phyloP scores from a whole-genome alignment of 2,888 invertebrate genomes.

The Nemurella pictetii region DNA sequence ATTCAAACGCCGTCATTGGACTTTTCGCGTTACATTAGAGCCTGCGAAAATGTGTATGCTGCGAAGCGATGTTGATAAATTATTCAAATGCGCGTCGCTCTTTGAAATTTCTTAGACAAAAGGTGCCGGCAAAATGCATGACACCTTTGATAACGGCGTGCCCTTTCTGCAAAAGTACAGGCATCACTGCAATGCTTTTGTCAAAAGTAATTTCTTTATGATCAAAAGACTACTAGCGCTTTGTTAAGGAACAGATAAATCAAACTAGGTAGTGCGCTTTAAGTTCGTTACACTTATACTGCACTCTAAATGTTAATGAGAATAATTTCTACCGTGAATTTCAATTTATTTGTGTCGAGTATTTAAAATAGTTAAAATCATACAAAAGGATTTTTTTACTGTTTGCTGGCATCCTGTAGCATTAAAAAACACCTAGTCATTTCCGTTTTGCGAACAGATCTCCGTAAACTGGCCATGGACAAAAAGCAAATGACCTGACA shows the following conservation, averaged over 20 bases:
- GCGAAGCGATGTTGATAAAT: not conserved
- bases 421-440: not conserved
- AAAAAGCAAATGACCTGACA: not conserved
- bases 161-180: not conserved
- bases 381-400: not conserved
- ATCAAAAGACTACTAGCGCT: not conserved
- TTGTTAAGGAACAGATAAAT: not conserved
- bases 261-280: not conserved
- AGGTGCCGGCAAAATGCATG: not conserved
- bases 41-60: not conserved
- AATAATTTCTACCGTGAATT: not conserved
- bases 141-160: not conserved
- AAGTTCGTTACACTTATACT: not conserved
- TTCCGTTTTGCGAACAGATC: not conserved
- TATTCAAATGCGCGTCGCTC: not conserved
- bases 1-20: not conserved
- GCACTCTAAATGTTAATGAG: not conserved
- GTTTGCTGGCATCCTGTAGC: not conserved
- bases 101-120: not conserved
- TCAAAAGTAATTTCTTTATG: not conserved
- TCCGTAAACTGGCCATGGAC: not conserved
- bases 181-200: not conserved
- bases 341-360: not conserved
- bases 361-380: not conserved
- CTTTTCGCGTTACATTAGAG: constrained; percentile 1